phyloP scores from a whole-genome alignment of 2,797 vertebrate genomes.

The Pseudotriccus pelzelni region DNA sequence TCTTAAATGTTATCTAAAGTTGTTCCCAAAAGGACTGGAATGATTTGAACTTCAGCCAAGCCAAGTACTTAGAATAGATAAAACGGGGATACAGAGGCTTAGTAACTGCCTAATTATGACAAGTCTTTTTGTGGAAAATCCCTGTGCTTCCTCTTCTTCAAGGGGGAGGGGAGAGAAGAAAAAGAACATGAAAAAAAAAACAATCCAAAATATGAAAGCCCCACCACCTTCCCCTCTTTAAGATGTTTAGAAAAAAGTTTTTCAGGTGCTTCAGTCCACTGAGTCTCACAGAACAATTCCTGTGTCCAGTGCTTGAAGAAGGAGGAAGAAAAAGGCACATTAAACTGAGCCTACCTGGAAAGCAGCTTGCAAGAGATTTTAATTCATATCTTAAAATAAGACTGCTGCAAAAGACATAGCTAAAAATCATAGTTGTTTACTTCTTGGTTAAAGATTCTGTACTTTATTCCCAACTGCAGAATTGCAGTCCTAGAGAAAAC shows the following conservation, averaged over 20 bases:
- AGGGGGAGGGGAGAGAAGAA: accelerated
- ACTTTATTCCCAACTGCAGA: neutral
- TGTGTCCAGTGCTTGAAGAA: neutral
- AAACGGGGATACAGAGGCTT: neutral
- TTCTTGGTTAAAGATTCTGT: neutral
- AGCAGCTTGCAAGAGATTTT: neutral
- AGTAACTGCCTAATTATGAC: neutral
- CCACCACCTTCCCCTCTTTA: neutral
- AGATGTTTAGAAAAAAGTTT: neutral
- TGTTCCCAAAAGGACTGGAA: neutral
- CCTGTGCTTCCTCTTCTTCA: neutral
- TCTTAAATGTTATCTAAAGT: neutral
- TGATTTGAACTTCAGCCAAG: neutral
- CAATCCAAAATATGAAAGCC: neutral
- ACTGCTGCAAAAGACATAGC: neutral
- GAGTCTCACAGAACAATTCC: neutral
- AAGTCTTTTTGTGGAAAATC: neutral
- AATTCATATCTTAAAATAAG: neutral
- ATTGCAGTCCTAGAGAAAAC: neutral
- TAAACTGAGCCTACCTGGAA: neutral
- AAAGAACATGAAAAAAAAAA: neutral
- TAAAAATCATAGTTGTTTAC: neutral
- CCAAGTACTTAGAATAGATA: neutral
- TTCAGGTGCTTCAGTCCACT: neutral
- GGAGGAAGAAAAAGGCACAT: neutral